Conservation (phyloP, 1,140 invertebrate species). For the Oryctes rhinoceros region DNA sequence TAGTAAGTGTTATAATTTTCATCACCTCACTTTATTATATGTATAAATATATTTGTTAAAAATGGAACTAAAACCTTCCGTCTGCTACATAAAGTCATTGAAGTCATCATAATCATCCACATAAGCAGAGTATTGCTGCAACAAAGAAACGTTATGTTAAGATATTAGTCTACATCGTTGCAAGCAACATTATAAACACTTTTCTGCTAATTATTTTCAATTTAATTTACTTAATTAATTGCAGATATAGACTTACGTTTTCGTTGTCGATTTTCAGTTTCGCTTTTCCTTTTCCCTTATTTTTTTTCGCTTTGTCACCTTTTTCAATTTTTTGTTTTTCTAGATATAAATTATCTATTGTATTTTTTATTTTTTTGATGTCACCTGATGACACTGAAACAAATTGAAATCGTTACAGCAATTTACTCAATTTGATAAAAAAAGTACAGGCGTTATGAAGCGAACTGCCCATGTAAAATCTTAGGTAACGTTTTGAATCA, state of each 20-base stretch:
- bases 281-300: conserved; percentile 77
- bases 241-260: conserved; percentile 67
- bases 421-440: too few species aligned
- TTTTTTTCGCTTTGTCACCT: conserved; percentile 75
- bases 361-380: conserved; percentile 83
- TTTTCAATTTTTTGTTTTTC: conserved; percentile 86
- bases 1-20: conserved; percentile 31
- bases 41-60: conserved; percentile 43
- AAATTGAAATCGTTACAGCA: not conserved
- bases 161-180: not conserved
- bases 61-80: conserved; percentile 45
- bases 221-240: not conserved
- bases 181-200: too few species aligned
- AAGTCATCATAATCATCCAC: conserved; percentile 67
- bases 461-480: too few species aligned
- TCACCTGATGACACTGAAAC: conserved; percentile 73
- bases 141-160: conserved; percentile 55
- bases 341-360: conserved; percentile 78
- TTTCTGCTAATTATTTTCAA: not conserved
- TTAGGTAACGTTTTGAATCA: too few species aligned
- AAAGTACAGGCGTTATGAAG: too few species aligned
- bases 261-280: conserved; percentile 78
- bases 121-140: conserved; percentile 68
- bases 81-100: conserved; percentile 74
- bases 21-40: conserved; percentile 39